These are phyloP conservation scores for Sinohyriopsis cumingii DNA, from an alignment of 2,888 invertebrate genomes.

Conservation along the genomic window DNA sequence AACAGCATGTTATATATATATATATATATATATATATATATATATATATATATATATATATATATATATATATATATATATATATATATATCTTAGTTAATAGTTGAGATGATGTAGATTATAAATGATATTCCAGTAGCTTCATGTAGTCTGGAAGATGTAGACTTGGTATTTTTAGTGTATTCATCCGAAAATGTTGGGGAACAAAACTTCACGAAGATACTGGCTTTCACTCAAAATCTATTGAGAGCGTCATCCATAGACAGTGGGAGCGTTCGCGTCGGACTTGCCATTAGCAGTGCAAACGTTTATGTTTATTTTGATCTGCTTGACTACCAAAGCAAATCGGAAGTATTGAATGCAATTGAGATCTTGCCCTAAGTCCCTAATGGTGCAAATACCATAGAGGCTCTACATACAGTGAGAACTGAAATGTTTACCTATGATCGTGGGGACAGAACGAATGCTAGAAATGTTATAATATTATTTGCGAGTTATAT, in stretches of 20 bases:
- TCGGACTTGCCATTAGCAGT: conserved; percentile 51
- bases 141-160: conserved; percentile 24
- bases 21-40: too few species aligned
- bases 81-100: too few species aligned
- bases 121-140: neutral
- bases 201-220: conserved; percentile 43
- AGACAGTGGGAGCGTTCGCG: conserved; percentile 31
- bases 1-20: too few species aligned
- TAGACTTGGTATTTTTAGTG: conserved; percentile 47
- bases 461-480: conserved; percentile 46
- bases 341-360: conserved; percentile 34
- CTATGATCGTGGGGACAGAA: conserved; percentile 50
- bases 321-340: conserved; percentile 44
- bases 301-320: conserved; percentile 46
- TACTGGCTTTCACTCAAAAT: conserved; percentile 46
- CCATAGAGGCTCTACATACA: conserved; percentile 48
- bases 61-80: too few species aligned
- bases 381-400: conserved; percentile 53
- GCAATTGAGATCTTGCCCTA: conserved; percentile 40
- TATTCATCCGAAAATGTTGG: conserved; percentile 58
- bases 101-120: too few species aligned
- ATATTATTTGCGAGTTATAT: conserved; percentile 59
- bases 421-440: conserved; percentile 50
- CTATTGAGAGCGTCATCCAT: conserved; percentile 38
- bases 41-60: too few species aligned